Percentiles rank a stretch among this genome's conserved stretches.
Evolutionary conservation across 2,888 invertebrate genomes (phyloP).

Genomic region (Chloromyia formosa): DNA sequence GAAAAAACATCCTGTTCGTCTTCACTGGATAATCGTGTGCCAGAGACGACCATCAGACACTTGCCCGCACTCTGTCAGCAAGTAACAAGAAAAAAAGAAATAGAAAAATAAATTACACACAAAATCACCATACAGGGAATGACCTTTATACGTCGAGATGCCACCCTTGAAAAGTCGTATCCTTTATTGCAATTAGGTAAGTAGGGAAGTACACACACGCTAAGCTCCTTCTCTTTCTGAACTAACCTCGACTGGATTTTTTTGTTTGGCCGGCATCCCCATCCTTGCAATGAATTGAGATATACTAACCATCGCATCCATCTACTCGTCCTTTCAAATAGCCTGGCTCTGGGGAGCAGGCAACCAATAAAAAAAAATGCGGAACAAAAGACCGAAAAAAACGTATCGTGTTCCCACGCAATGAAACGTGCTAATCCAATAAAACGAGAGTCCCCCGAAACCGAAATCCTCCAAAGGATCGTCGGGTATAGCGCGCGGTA

Average conservation of each 20-base stretch:
- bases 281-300: neutral
- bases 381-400: slow-evolving; percentile 19
- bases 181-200: neutral
- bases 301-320: neutral
- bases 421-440: slow-evolving; percentile 47
- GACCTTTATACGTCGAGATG: too few relatives aligned
- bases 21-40: too few relatives aligned
- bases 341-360: neutral
- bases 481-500: too few relatives aligned
- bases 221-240: too few relatives aligned
- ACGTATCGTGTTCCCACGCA: slow-evolving; percentile 43
- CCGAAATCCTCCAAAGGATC: too few relatives aligned
- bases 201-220: too few relatives aligned
- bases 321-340: neutral
- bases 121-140: neutral
- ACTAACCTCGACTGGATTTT: too few relatives aligned
- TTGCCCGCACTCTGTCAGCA: too few relatives aligned
- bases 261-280: neutral
- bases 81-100: too few relatives aligned
- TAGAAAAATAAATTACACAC: neutral
- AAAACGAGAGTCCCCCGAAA: neutral
- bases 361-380: neutral
- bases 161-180: slow-evolving; percentile 1
- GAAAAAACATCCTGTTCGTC: neutral
- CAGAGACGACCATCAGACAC: too few relatives aligned